Evolutionary conservation across 1,140 invertebrate genomes (phyloP), one percentile per base, ranked within the genome.

Genomic region (Triops cancriformis): DNA sequence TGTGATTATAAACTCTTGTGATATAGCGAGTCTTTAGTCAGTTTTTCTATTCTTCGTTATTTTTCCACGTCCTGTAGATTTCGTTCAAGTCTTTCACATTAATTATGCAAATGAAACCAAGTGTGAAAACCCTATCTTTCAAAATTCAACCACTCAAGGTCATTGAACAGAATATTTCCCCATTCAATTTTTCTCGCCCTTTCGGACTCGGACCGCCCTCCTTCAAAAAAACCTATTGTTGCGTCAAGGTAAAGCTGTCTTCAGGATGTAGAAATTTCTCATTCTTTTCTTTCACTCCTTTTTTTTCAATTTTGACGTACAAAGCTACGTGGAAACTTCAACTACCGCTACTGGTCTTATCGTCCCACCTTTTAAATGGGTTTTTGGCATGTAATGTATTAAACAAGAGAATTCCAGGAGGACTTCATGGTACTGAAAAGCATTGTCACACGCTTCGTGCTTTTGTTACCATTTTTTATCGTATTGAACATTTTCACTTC

Each of bases 331-430:
- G 64, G 26, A 23, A 72, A 72, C n/a, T 72, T 72, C 10, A 72
- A 72, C 26, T 23, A 37, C 31, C 31, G 51, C 23, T 18, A 64
- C 51, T 18, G 18, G 51, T n/a, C 51, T 64, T 64, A 23, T 18
- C 51, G 14, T n/a, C 51, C 9, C 18, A 64, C 18, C 23, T 64
- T n/a, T 23, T 64, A 64, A 64, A 64, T 14, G 9, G 51, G 18
- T 23, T 64, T 64, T 64, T 64, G 31, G 51, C 51, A 64, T 64
- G 51, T 64, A 64, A 18, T 64, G 51, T 14, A 64, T 23, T 64
- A 64, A 64, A 64, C 51, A 64, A 64, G 51, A 64, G 51, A 64
- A 64, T 64, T 64, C 51, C 51, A 37, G 7, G 31, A 37, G 51
- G 51, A 64, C 51, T 64, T 23, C 51, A 64, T 64, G 51, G 10